Conservation (phyloP, 2,113 vertebrate genomes). For the Mandrillus leucophaeus region DNA sequence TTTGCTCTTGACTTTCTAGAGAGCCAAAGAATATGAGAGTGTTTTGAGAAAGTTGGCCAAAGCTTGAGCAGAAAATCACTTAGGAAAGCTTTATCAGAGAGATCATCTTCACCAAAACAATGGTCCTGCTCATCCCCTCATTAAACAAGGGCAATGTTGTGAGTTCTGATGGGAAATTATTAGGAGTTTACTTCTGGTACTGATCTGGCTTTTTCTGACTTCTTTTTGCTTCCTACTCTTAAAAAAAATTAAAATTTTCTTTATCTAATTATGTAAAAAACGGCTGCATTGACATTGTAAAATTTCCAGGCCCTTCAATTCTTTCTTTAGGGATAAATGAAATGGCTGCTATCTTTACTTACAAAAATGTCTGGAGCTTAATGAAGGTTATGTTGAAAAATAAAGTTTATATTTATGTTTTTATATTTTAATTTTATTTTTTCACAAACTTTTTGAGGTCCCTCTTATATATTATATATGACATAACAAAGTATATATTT, state of each 20-base stretch:
- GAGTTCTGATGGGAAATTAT: background rate
- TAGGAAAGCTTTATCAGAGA: background rate
- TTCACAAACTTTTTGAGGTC: background rate
- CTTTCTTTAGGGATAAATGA: background rate
- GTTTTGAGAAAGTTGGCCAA: background rate
- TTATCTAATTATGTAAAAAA: background rate
- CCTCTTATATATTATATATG: background rate
- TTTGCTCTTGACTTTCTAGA: background rate
- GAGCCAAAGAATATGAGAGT: background rate
- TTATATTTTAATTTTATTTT: background rate
- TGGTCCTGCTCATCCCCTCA: background rate
- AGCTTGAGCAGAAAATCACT: background rate
- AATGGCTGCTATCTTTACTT: background rate
- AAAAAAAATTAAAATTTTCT: background rate
- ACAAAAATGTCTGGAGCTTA: background rate
- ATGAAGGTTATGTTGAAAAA: background rate
- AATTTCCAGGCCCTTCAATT: background rate
- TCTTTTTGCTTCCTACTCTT: background rate
- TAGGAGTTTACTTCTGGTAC: background rate
- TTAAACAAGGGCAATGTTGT: background rate
- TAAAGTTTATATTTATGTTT: background rate
- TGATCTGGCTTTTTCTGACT: background rate
- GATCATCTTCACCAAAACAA: background rate
- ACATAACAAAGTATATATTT: background rate
- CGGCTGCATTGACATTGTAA: background rate